Evolutionary conservation across 2,113 vertebrate genomes (phyloP), one percentile per base, ranked within the genome.

Genomic region (Sula dactylatra): DNA sequence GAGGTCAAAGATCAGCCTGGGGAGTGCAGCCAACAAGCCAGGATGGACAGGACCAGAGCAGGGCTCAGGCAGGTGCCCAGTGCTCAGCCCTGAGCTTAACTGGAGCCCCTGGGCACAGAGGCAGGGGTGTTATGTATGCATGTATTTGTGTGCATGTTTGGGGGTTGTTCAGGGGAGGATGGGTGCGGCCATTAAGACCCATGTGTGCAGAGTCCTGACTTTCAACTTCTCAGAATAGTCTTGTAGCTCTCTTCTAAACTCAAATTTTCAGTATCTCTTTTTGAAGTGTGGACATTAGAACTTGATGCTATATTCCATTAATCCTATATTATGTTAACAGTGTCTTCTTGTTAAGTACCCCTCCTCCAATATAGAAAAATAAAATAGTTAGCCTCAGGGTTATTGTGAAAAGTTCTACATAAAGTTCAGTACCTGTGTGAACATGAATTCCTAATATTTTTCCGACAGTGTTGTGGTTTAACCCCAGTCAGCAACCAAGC

Each of bases 151-250:
- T 11, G 10, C 3, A 0, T 49, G 16, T 66, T 52, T n/a, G 7
- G 4, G 25, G 0, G 0, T 7, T 27, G 12, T 25, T 84, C 58
- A 62, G 31, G 6, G 3, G 5, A 78, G 10, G 8, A 10, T 32
- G 13, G 4, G 6, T 27, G 25, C 2, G 5, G 7, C 20, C 31
- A 52, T 50, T 64, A 47, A 73, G 11, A 13, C 6, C 7, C 10
- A 19, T 9, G 7, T 2, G 2, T 17, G 26, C 36, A 58, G 17
- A 10, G 5, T 9, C 17, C 20, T 45, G 3, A 38, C 8, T 49
- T 36, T 45, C 20, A 78, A 12, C 19, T 82, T 88, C 31, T 64
- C 49, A 69, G 32, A 79, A 36, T 66, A 22, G 44, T 69, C 70
- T 78, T 70, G 12, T 64, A 24, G 3, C 3, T 65, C 5, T 67